Conservation (phyloP, 2,888 invertebrate species). For the Deladenus siricidicola region DNA sequence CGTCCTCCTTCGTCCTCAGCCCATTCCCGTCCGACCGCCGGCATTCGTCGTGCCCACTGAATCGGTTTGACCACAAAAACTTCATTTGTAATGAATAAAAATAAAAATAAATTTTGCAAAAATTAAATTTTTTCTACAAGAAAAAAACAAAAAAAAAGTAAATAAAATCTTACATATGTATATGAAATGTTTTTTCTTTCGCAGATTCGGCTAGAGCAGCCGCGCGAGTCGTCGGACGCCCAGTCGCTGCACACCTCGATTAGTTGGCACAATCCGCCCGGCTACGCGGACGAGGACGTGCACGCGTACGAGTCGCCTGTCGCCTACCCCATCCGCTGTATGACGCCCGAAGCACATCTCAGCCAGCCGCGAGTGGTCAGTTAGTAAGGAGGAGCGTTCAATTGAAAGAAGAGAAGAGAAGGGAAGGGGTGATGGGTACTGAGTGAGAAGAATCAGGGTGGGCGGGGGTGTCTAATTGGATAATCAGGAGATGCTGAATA, state of each 20-base stretch:
- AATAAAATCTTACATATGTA: not conserved
- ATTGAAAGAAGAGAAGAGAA: too few species aligned
- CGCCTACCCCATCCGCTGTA: slow-evolving; percentile 45
- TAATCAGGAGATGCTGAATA: too few species aligned
- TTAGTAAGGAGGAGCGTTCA: too few species aligned
- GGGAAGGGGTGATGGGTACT: too few species aligned
- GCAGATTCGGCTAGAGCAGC: slow-evolving; percentile 27
- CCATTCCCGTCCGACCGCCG: slow-evolving; percentile 41
- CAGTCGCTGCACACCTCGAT: slow-evolving; percentile 29
- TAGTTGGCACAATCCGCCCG: slow-evolving; percentile 29
- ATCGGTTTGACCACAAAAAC: slow-evolving; percentile 25
- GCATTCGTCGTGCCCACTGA: slow-evolving; percentile 34
- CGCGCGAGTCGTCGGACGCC: slow-evolving; percentile 25
- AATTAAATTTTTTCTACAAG: not conserved
- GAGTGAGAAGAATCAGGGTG: too few species aligned
- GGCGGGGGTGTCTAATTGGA: too few species aligned
- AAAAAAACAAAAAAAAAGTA: not conserved
- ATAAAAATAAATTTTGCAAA: not conserved
- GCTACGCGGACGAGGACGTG: slow-evolving; percentile 43
- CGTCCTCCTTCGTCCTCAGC: slow-evolving; percentile 34
- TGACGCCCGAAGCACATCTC: slow-evolving; percentile 40
- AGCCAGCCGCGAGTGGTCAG: slow-evolving; percentile 34
- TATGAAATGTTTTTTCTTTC: not conserved
- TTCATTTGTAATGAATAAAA: not conserved
- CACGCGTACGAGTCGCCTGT: slow-evolving; percentile 45